phyloP scores from a whole-genome alignment of 2,888 invertebrate genomes.

The Formica aserva region DNA sequence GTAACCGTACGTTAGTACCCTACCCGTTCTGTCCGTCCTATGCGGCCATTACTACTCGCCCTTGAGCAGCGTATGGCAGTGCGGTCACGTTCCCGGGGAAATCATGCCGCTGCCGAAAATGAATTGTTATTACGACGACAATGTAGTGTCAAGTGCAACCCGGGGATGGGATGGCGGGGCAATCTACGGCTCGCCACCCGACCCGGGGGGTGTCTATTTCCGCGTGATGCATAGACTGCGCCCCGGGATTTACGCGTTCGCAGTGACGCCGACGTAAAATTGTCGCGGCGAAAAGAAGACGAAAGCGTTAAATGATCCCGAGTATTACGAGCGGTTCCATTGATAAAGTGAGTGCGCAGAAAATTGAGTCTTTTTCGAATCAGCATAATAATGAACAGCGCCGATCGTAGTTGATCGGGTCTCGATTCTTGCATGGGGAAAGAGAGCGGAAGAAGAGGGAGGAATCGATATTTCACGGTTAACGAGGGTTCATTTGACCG shows the following conservation, averaged over 20 bases:
- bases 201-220: constrained; percentile 35
- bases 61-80: constrained; percentile 54
- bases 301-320: neutral
- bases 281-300: neutral
- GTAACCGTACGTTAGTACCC: constrained; percentile 40
- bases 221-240: constrained; percentile 36
- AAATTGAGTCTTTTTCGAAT: neutral
- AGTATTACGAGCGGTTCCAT: neutral
- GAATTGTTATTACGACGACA: constrained; percentile 57
- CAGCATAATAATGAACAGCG: neutral
- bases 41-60: constrained; percentile 33
- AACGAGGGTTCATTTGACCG: constrained; percentile 69
- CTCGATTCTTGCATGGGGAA: constrained; percentile 28
- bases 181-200: constrained; percentile 46
- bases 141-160: constrained; percentile 53
- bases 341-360: neutral
- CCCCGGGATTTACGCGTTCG: constrained; percentile 33
- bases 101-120: constrained; percentile 55
- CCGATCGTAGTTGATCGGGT: neutral
- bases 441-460: constrained; percentile 9
- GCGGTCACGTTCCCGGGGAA: constrained; percentile 60
- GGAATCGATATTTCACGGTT: constrained; percentile 70
- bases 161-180: neutral
- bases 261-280: constrained; percentile 25
- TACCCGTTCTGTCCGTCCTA: neutral